phyloP scores from a whole-genome alignment of 2,113 vertebrate genomes.

The Quiscalus mexicanus region DNA sequence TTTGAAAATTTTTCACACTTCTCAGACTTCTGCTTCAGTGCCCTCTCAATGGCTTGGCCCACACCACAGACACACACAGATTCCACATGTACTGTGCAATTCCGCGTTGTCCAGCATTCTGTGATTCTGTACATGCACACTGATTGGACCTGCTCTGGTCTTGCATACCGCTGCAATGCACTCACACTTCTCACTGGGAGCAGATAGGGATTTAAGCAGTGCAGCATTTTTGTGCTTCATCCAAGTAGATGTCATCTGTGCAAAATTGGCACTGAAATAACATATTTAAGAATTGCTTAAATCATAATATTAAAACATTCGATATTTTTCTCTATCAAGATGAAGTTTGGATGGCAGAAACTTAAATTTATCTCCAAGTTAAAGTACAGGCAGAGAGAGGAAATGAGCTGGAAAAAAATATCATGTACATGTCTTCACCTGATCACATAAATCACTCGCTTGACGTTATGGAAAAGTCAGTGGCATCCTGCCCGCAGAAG shows the following conservation, averaged over 20 bases:
- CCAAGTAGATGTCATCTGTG: neutral
- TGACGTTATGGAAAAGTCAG: slow-evolving; percentile 14
- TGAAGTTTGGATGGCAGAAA: neutral
- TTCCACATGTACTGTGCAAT: too few relatives aligned
- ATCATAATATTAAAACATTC: neutral
- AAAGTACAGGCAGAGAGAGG: neutral
- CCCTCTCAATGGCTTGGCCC: neutral
- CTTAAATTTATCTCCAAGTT: neutral
- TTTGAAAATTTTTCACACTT: neutral
- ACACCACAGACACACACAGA: neutral
- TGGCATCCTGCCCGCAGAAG: neutral
- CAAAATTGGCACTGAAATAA: neutral
- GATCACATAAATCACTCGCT: slow-evolving; percentile 47
- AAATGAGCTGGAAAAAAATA: slow-evolving; percentile 47
- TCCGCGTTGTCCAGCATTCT: neutral
- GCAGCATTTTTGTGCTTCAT: neutral
- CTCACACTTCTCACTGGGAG: neutral
- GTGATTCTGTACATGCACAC: neutral
- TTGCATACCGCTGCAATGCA: neutral
- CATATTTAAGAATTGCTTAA: neutral
- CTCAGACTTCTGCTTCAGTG: neutral
- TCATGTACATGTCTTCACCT: slow-evolving; percentile 41
- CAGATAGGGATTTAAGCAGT: neutral
- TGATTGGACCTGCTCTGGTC: neutral
- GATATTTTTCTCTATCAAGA: neutral